phyloP scores from a whole-genome alignment of 2,888 invertebrate species.

The Tigriopus californicus region DNA sequence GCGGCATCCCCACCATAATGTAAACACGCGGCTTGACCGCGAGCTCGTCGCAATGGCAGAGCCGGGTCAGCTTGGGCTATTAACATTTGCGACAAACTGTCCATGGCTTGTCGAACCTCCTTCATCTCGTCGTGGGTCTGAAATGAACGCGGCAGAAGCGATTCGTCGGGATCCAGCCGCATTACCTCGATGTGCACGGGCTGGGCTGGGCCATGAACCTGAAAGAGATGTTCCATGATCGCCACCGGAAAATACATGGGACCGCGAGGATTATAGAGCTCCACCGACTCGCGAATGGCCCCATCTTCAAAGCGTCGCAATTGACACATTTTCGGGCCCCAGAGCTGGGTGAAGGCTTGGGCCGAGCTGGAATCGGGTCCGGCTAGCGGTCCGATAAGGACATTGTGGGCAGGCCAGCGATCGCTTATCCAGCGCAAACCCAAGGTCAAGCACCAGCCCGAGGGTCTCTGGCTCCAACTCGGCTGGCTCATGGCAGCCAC shows the following conservation, averaged over 20 bases:
- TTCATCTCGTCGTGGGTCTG: background rate
- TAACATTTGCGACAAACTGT: background rate
- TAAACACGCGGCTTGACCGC: background rate
- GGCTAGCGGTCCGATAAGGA: too few relatives aligned
- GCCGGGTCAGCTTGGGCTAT: background rate
- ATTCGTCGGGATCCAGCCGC: background rate
- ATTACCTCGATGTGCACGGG: too few relatives aligned
- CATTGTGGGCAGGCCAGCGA: too few relatives aligned
- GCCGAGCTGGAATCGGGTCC: background rate
- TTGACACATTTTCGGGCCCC: background rate
- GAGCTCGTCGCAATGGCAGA: background rate
- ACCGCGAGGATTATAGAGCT: background rate
- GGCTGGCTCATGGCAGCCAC: too few relatives aligned
- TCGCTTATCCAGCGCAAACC: too few relatives aligned
- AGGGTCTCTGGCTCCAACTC: too few relatives aligned
- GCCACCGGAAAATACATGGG: background rate
- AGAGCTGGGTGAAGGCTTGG: background rate
- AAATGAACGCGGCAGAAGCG: background rate
- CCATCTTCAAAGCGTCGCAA: background rate
- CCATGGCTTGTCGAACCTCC: background rate
- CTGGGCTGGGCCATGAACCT: background rate
- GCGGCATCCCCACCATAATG: background rate
- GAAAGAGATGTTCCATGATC: background rate
- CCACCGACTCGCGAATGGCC: background rate
- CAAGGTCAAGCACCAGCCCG: too few relatives aligned